Conservation (phyloP, 1,140 invertebrate genomes). For the Caerostris darwini region DNA sequence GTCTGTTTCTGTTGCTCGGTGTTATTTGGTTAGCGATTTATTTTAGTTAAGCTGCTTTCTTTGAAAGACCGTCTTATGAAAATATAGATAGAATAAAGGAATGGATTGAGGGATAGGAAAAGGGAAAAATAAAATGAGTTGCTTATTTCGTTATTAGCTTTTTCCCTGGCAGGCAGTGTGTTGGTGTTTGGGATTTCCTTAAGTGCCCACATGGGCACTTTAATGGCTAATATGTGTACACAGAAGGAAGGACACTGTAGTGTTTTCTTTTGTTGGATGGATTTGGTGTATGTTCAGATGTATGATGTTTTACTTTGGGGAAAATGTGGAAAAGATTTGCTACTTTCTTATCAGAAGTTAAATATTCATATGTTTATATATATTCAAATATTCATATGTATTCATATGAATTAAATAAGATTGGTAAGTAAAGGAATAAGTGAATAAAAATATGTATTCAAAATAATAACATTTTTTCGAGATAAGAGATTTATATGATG, state of each 20-base stretch:
- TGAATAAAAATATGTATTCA: too few relatives aligned
- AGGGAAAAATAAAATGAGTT: background rate
- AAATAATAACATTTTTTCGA: too few relatives aligned
- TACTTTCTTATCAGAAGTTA: too few relatives aligned
- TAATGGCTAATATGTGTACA: conserved; percentile 35
- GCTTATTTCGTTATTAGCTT: too few relatives aligned
- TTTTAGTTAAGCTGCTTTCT: background rate
- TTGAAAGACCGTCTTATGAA: background rate
- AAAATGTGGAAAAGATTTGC: too few relatives aligned
- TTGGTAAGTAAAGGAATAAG: too few relatives aligned
- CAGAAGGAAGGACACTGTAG: background rate
- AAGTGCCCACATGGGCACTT: background rate
- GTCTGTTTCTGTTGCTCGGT: background rate
- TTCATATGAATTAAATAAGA: too few relatives aligned
- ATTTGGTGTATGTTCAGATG: too few relatives aligned
- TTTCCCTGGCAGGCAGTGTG: background rate
- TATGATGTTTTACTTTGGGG: too few relatives aligned
- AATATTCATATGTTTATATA: too few relatives aligned
- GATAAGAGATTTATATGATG: too few relatives aligned
- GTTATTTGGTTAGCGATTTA: conserved; percentile 49
- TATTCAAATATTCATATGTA: too few relatives aligned
- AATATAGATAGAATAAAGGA: background rate
- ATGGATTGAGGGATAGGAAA: background rate
- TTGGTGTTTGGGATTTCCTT: conserved; percentile 48
- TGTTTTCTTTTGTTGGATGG: background rate